These are phyloP conservation scores for Oxytorus armatus DNA, from an alignment of 2,888 invertebrate genomes.

Conservation along the genomic window DNA sequence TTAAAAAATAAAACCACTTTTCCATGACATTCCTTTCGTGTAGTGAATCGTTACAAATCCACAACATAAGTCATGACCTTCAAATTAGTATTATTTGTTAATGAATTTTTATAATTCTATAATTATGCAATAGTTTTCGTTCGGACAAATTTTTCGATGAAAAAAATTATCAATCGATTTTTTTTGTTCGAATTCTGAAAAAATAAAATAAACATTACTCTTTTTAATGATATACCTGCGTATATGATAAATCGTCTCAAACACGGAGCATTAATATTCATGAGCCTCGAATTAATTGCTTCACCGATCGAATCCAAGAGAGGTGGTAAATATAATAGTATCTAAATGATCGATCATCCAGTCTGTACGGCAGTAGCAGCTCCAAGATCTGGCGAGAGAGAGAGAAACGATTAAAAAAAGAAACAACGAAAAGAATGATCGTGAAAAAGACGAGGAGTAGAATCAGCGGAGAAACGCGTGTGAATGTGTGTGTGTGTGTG, in stretches of 20 bases:
- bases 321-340: slow-evolving; percentile 61
- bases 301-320: slow-evolving; percentile 40
- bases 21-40: too few relatives aligned
- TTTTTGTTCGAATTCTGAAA: not conserved
- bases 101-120: too few relatives aligned
- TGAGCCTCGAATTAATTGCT: slow-evolving; percentile 58
- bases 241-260: slow-evolving; percentile 51
- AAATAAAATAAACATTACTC: slow-evolving; percentile 7
- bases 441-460: slow-evolving; percentile 47
- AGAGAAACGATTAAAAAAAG: not conserved
- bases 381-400: slow-evolving; percentile 2
- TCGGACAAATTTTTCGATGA: too few relatives aligned
- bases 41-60: too few relatives aligned
- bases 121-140: too few relatives aligned
- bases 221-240: slow-evolving; percentile 22
- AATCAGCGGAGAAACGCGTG: slow-evolving; percentile 32
- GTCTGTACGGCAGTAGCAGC: slow-evolving; percentile 53
- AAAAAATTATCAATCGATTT: slow-evolving; percentile 15
- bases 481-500: slow-evolving; percentile 13
- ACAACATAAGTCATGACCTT: too few relatives aligned
- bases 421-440: slow-evolving; percentile 7
- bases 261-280: slow-evolving; percentile 55
- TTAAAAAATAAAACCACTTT: too few relatives aligned
- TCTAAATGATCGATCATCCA: slow-evolving; percentile 57
- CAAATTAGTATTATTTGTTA: too few relatives aligned